Conservation (phyloP, 2,888 invertebrate species). For the Pharmacophagus antenor region DNA sequence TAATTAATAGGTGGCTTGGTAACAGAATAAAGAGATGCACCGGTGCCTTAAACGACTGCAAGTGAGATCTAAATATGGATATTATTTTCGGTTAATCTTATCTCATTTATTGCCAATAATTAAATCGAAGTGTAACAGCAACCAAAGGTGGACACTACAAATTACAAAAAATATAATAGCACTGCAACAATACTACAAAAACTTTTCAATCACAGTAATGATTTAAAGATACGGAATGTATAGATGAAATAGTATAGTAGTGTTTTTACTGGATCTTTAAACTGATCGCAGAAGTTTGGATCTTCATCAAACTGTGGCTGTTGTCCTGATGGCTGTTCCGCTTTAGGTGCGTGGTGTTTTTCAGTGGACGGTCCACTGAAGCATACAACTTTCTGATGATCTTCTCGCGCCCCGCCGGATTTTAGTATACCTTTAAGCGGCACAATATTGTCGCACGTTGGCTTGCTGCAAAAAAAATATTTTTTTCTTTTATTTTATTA, state of each 20-base stretch:
- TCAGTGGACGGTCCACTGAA: constrained; percentile 67
- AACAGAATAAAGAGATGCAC: too few relatives aligned
- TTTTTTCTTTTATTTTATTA: too few relatives aligned
- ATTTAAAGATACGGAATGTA: background rate
- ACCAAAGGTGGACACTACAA: too few relatives aligned
- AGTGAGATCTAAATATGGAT: too few relatives aligned
- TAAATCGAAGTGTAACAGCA: too few relatives aligned
- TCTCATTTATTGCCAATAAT: too few relatives aligned
- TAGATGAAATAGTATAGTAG: too few relatives aligned
- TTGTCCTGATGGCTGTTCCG: constrained; percentile 47
- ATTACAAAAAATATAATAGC: too few relatives aligned
- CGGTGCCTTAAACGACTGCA: too few relatives aligned
- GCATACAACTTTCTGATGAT: constrained; percentile 74
- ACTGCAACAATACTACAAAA: background rate
- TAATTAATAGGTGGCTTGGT: too few relatives aligned
- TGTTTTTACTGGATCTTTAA: constrained; percentile 53
- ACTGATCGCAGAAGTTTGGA: constrained; percentile 59
- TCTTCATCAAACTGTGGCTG: constrained; percentile 61
- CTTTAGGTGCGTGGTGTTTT: constrained; percentile 44
- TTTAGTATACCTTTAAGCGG: constrained; percentile 72
- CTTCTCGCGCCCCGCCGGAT: constrained; percentile 62
- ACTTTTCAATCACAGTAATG: background rate
- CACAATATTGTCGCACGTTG: constrained; percentile 54
- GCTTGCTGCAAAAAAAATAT: constrained; percentile 48
- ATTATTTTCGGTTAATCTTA: too few relatives aligned